Conservation (phyloP, 2,797 vertebrate species). For the Cercopithecus neglectus region DNA sequence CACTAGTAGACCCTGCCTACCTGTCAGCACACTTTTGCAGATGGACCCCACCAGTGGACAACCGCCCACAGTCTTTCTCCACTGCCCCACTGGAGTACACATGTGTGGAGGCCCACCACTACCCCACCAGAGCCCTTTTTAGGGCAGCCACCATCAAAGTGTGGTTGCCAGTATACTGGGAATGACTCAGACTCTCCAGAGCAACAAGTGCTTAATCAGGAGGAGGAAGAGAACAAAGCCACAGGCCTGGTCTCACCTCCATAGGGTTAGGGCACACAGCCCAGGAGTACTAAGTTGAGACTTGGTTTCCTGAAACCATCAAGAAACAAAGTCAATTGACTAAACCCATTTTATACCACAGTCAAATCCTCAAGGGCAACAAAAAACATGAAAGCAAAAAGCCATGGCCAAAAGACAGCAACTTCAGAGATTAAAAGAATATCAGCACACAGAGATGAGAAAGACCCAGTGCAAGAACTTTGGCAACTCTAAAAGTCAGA, state of each 20-base stretch:
- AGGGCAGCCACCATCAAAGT: neutral
- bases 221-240: neutral
- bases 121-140: neutral
- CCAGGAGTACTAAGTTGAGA: neutral
- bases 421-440: neutral
- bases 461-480: neutral
- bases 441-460: neutral
- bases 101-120: neutral
- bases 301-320: neutral
- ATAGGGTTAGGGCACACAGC: neutral
- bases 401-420: neutral
- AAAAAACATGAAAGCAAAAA: neutral
- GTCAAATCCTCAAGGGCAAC: neutral
- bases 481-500: neutral
- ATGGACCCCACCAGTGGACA: neutral
- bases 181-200: neutral
- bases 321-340: neutral
- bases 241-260: neutral
- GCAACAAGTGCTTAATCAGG: neutral
- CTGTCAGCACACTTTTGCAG: neutral
- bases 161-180: neutral
- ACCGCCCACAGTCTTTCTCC: neutral
- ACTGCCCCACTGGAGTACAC: neutral
- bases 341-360: neutral
- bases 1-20: neutral